A percentile compares a stretch with the other conserved stretches of the same genome.
Evolutionary conservation across 2,888 invertebrate genomes (phyloP).

Genomic region (Arge pagana): DNA sequence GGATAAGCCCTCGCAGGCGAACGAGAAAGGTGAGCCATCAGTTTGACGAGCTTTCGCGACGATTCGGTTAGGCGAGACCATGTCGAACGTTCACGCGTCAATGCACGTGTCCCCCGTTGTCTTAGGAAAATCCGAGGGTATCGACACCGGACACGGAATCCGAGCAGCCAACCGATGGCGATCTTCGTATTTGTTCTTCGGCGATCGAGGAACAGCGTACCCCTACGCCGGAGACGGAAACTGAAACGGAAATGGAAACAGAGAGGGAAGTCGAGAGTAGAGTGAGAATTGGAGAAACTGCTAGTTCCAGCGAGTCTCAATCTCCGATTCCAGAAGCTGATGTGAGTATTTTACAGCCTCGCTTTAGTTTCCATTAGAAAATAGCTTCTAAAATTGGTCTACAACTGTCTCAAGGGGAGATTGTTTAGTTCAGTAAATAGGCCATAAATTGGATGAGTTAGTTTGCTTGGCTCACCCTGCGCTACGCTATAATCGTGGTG

Average conservation of each 20-base stretch:
- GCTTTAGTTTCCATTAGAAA: too few relatives aligned
- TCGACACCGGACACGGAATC: slow-evolving; percentile 52
- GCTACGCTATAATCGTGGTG: background rate
- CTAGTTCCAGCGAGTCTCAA: slow-evolving; percentile 15
- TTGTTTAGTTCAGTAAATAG: too few relatives aligned
- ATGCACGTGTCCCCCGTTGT: slow-evolving; percentile 4
- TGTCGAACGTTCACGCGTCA: too few relatives aligned
- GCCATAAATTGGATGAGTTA: too few relatives aligned
- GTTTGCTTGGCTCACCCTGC: too few relatives aligned
- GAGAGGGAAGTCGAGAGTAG: slow-evolving; percentile 17
- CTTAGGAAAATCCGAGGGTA: slow-evolving; percentile 47
- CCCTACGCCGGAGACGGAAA: slow-evolving; percentile 46
- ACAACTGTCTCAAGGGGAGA: too few relatives aligned
- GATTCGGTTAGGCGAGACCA: too few relatives aligned
- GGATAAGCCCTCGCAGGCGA: slow-evolving; percentile 43
- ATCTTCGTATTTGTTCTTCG: slow-evolving; percentile 44
- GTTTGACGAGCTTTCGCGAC: too few relatives aligned
- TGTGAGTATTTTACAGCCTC: background rate
- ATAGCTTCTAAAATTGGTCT: too few relatives aligned
- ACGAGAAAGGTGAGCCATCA: slow-evolving; percentile 42
- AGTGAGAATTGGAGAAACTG: too few relatives aligned
- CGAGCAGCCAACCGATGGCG: slow-evolving; percentile 52
- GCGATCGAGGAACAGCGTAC: slow-evolving; percentile 39
- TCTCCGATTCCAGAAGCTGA: slow-evolving; percentile 20
- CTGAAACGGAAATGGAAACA: slow-evolving; percentile 36